These are phyloP conservation scores for Molossus alvarezi DNA, from an alignment of 2,797 vertebrate species.

Conservation along the genomic window DNA sequence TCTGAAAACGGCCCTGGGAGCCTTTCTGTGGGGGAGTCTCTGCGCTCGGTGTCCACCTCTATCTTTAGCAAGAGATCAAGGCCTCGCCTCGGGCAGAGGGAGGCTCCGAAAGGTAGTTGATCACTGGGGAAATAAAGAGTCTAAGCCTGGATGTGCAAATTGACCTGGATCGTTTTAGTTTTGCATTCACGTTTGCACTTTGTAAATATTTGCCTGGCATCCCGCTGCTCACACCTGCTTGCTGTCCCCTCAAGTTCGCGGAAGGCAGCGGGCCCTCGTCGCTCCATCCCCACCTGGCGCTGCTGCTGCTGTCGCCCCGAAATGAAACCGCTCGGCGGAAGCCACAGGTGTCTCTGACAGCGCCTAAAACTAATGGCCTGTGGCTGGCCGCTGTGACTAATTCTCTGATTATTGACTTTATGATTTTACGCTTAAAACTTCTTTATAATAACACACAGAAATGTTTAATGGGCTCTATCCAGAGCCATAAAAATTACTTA, in stretches of 20 bases:
- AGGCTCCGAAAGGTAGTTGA: constrained; percentile 7
- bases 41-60: not conserved
- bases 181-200: constrained; percentile 82
- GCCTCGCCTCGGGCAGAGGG: not conserved
- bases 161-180: constrained; percentile 77
- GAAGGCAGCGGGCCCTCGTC: constrained; percentile 72
- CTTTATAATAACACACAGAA: constrained; percentile 87
- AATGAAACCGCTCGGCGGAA: constrained; percentile 45
- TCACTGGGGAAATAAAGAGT: constrained; percentile 81
- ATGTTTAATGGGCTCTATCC: constrained; percentile 87
- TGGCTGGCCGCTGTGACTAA: constrained; percentile 86
- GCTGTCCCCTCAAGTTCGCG: constrained; percentile 76
- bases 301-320: not conserved
- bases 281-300: constrained; percentile 79
- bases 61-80: constrained; percentile 76
- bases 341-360: constrained; percentile 85
- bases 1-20: not conserved
- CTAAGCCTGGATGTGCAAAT: constrained; percentile 76
- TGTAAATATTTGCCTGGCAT: constrained; percentile 85
- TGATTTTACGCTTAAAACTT: constrained; percentile 88
- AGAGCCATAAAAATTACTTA: constrained; percentile 87
- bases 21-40: not conserved
- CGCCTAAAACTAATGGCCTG: constrained; percentile 84
- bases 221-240: constrained; percentile 83
- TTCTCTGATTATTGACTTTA: constrained; percentile 87